Conservation (phyloP, 2,113 vertebrate genomes). For the Ardeotis arabs region DNA sequence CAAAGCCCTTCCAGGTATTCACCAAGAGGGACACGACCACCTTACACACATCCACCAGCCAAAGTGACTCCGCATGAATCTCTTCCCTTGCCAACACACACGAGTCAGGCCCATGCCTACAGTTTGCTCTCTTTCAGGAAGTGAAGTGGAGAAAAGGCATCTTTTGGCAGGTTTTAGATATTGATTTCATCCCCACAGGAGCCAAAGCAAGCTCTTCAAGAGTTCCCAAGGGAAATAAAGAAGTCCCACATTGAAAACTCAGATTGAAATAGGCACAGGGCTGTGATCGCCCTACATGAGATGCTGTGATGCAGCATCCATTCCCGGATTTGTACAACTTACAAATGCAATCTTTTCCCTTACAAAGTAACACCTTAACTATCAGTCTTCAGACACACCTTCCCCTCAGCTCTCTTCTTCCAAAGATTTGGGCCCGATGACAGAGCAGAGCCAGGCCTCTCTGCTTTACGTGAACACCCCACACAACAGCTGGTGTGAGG, state of each 20-base stretch:
- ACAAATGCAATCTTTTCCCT: neutral
- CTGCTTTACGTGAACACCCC: neutral
- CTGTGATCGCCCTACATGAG: neutral
- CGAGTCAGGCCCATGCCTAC: rapidly evolving
- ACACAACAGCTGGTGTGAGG: neutral
- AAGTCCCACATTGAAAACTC: neutral
- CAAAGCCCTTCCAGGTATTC: rapidly evolving
- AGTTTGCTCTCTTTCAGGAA: neutral
- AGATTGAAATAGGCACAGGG: neutral
- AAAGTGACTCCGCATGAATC: rapidly evolving
- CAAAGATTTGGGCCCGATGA: neutral
- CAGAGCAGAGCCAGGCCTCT: neutral
- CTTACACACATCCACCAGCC: neutral
- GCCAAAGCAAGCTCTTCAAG: neutral
- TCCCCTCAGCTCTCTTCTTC: neutral
- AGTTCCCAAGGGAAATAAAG: neutral
- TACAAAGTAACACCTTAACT: neutral
- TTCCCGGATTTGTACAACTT: neutral
- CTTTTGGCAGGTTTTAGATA: neutral
- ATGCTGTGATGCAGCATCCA: neutral
- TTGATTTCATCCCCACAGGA: neutral
- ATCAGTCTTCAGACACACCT: neutral
- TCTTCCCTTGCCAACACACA: neutral
- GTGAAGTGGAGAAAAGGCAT: neutral
- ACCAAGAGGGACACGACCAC: rapidly evolving